Evolutionary conservation across 2,113 vertebrate species (phyloP), one percentile per base, ranked within the genome.

Genomic region (Myiozetetes cayanensis): DNA sequence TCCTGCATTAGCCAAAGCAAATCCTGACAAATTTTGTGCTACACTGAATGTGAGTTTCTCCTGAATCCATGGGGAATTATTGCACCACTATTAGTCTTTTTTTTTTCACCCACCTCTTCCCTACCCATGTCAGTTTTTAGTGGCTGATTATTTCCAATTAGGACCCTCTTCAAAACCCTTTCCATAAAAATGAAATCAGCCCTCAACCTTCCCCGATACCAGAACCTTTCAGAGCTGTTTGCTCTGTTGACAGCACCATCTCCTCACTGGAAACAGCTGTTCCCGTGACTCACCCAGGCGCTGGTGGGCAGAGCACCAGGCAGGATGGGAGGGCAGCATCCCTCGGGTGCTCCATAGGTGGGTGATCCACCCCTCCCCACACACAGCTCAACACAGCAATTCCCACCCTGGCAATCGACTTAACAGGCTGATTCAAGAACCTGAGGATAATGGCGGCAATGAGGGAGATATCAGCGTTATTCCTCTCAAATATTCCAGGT

Each of bases 221-320:
- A 47, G 21, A 33, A 70, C 58, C 61, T 85, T 90, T 13, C 33
- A 22, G 67, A 74, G 72, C 3, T 2, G 7, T 83, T 89, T 71
- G 63, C 58, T 78, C 25, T 6, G 2, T 49, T 63, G 52, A 27
- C 71, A 63, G 46, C 46, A 41, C 24, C 39, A 43, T 68, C 59
- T 89, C 55, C 49, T 59, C 50, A 9, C 5, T 49, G 67, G n/a
- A 65, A 74, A 33, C 43, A 90, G 65, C 43, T 59, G 65, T 5
- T 78, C 10, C 70, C 28, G 6, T 19, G 50, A 56, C 12, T 77
- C 61, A 30, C 3, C 46, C 47, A 23, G 0, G 0, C 2, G 1
- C 21, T 46, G 12, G 47, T 6, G 3, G 49, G 53, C 53, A 93
- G 25, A 85, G 41, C 70, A 67, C 4, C 4, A 20, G 66, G 44